Percentiles rank a stretch among this genome's conserved stretches.
Conservation (phyloP, 2,113 vertebrate species). For the Sardina pilchardus region DNA sequence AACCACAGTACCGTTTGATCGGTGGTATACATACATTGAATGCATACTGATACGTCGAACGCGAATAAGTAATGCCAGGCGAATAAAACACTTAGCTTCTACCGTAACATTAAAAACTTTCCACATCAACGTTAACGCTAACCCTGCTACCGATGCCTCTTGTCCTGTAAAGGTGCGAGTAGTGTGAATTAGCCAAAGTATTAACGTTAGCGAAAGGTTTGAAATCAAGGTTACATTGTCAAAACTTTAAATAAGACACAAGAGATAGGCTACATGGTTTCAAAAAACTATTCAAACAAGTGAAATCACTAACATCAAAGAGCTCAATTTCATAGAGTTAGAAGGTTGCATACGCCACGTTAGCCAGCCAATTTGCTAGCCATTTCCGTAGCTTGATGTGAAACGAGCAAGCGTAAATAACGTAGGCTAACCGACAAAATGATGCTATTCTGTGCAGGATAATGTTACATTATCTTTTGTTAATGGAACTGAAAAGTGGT, state of each 20-base stretch:
- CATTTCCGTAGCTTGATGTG: background rate
- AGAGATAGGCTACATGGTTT: background rate
- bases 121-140: background rate
- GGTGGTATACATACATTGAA: background rate
- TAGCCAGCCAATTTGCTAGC: background rate
- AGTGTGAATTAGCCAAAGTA: background rate
- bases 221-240: background rate
- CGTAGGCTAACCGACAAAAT: background rate
- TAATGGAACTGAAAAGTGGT: background rate
- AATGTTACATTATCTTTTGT: background rate
- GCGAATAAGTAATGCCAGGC: background rate
- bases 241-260: background rate
- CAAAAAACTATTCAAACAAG: background rate
- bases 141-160: background rate
- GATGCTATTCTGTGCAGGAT: background rate
- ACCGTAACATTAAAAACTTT: background rate
- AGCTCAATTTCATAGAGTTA: background rate
- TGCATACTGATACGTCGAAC: background rate
- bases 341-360: background rate
- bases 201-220: background rate
- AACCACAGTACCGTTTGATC: background rate
- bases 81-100: background rate
- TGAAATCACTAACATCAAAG: background rate
- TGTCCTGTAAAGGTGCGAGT: background rate
- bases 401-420: background rate